These are phyloP conservation scores for Pogoniulus pusillus DNA, from an alignment of 2,797 vertebrate genomes.

Conservation along the genomic window DNA sequence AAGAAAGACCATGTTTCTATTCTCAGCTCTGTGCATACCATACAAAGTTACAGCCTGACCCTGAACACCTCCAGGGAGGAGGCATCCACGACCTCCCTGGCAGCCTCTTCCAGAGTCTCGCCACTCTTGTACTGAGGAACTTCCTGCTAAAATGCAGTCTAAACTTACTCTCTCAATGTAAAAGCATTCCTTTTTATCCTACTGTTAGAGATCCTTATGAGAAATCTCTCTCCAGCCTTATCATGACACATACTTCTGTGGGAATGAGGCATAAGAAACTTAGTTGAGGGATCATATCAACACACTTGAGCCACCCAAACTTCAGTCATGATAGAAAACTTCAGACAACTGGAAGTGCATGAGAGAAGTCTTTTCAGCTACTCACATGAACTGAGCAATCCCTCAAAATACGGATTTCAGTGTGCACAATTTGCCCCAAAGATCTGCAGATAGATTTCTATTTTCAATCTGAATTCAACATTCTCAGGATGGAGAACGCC, in stretches of 20 bases:
- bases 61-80: no score
- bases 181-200: no score
- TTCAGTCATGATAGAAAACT: not conserved
- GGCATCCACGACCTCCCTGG: no score
- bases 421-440: not conserved
- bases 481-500: not conserved
- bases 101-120: no score
- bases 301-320: not conserved
- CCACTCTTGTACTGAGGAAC: no score
- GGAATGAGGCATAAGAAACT: not conserved
- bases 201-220: no score
- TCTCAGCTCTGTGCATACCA: not conserved
- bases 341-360: not conserved
- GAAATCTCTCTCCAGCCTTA: no score
- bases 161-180: no score
- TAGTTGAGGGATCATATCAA: not conserved
- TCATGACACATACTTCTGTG: not conserved
- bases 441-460: not conserved
- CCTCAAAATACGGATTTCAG: not conserved
- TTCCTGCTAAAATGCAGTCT: no score
- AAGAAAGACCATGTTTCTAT: not conserved
- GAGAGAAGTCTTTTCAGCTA: not conserved
- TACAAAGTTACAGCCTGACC: not conserved
- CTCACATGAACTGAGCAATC: not conserved
- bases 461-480: slow-evolving; percentile 13